Conservation (phyloP, 2,113 vertebrate genomes). For the Triplophysa tibetana region DNA sequence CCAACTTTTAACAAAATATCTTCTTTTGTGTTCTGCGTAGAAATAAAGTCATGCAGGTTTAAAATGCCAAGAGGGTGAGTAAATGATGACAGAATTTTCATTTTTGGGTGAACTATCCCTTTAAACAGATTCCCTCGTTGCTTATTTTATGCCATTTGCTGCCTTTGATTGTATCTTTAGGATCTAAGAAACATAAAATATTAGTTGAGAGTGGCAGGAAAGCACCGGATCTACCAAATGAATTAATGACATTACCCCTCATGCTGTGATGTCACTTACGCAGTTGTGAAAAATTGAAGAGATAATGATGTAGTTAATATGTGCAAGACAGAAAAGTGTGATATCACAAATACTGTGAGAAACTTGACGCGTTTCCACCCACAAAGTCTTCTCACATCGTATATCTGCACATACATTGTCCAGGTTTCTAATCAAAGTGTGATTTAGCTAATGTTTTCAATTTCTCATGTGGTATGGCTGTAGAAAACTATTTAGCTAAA, state of each 20-base stretch:
- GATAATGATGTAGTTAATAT: constrained; percentile 2
- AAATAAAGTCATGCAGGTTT: no score
- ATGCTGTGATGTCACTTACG: not conserved
- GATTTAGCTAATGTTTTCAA: not conserved
- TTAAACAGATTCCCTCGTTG: constrained; percentile 30
- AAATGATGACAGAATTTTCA: no score
- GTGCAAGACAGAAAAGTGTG: constrained; percentile 13
- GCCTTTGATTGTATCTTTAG: not conserved
- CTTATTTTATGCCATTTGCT: not conserved
- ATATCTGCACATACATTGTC: constrained; percentile 7
- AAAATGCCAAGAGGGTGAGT: no score
- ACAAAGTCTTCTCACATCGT: not conserved
- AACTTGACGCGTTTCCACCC: not conserved
- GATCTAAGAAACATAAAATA: not conserved
- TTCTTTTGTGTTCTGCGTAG: no score
- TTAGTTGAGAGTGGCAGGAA: not conserved
- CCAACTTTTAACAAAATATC: no score
- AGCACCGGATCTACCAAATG: not conserved
- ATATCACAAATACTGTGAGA: constrained; percentile 10
- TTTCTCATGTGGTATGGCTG: not conserved
- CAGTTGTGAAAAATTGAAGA: not conserved
- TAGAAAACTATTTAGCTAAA: no score
- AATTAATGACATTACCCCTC: not conserved
- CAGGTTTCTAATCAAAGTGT: not conserved
- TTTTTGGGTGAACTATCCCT: no score